phyloP scores from a whole-genome alignment of 2,113 vertebrate species.

The Megaleporinus macrocephalus region DNA sequence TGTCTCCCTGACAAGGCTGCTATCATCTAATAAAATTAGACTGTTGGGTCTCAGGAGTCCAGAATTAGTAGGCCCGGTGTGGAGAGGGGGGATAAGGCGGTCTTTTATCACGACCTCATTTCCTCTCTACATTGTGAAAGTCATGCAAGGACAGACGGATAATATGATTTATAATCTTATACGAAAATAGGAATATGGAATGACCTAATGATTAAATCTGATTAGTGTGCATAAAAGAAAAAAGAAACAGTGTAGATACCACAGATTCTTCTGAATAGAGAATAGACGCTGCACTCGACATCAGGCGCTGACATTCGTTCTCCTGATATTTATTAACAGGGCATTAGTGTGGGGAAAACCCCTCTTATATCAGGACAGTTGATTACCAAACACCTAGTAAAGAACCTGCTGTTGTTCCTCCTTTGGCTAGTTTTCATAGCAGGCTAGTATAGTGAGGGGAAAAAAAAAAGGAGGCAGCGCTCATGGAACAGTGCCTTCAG shows the following conservation, averaged over 20 bases:
- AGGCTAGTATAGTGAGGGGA: constrained; percentile 52
- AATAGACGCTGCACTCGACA: not conserved
- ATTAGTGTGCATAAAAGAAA: constrained; percentile 25
- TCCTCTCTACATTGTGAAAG: constrained; percentile 63
- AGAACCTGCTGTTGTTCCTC: not conserved
- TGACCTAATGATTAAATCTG: constrained; percentile 46
- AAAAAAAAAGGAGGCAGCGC: constrained; percentile 30
- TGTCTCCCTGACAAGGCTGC: constrained; percentile 70
- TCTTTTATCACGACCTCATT: constrained; percentile 74
- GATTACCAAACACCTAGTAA: constrained; percentile 11
- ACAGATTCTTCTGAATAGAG: not conserved
- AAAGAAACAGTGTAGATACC: not conserved
- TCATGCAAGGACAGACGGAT: constrained; percentile 65
- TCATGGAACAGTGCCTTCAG: constrained; percentile 28
- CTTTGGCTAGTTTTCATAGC: constrained; percentile 2
- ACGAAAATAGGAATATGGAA: constrained; percentile 65
- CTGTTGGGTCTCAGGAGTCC: constrained; percentile 67
- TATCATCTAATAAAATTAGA: constrained; percentile 73
- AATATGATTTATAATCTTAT: constrained; percentile 68
- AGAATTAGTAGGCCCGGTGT: constrained; percentile 70
- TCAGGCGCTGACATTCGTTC: not conserved
- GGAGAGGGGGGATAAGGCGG: constrained; percentile 66
- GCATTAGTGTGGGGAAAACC: not conserved
- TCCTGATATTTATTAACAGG: not conserved
- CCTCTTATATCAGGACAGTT: not conserved